Evolutionary conservation across 1,140 invertebrate genomes (phyloP).

Genomic region (Elymnias hypermnestra): DNA sequence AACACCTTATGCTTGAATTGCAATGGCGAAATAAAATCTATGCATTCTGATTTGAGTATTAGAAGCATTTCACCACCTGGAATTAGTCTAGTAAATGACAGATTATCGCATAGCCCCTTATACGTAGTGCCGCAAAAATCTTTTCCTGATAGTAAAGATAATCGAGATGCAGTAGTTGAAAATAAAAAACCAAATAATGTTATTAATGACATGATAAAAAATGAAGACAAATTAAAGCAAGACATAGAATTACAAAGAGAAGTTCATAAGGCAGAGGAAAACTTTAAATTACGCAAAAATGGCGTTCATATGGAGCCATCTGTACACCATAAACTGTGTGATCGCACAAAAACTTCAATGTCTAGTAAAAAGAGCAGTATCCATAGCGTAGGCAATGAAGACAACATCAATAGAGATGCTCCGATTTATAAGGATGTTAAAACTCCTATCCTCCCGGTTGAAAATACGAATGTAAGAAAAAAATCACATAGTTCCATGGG

Average conservation of each 20-base stretch:
- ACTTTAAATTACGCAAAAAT: constrained; percentile 48
- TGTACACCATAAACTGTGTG: constrained; percentile 78
- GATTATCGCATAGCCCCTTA: constrained; percentile 38
- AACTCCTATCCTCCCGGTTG: constrained; percentile 30
- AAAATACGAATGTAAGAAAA: constrained; percentile 43
- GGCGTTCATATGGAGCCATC: constrained; percentile 72
- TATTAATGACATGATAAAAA: constrained; percentile 26
- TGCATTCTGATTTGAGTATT: constrained; percentile 57
- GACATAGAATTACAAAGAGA: constrained; percentile 33
- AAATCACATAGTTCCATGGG: constrained; percentile 70
- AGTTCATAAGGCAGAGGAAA: constrained; percentile 38
- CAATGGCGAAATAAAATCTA: constrained; percentile 68
- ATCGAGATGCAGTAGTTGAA: constrained; percentile 5
- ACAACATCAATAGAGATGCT: constrained; percentile 46
- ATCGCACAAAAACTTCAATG: constrained; percentile 64
- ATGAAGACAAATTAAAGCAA: constrained; percentile 29
- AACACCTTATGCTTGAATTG: constrained; percentile 78
- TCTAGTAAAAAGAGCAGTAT: constrained; percentile 62
- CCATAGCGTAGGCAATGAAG: constrained; percentile 47
- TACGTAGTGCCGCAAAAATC: constrained; percentile 48
- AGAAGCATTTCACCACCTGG: constrained; percentile 55
- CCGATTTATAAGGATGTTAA: constrained; percentile 36
- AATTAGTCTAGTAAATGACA: constrained; percentile 52
- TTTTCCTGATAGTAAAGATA: constrained; percentile 7
- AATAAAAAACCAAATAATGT: constrained; percentile 22